phyloP scores from a whole-genome alignment of 1,140 invertebrate genomes.

The Drosophila burlai region DNA sequence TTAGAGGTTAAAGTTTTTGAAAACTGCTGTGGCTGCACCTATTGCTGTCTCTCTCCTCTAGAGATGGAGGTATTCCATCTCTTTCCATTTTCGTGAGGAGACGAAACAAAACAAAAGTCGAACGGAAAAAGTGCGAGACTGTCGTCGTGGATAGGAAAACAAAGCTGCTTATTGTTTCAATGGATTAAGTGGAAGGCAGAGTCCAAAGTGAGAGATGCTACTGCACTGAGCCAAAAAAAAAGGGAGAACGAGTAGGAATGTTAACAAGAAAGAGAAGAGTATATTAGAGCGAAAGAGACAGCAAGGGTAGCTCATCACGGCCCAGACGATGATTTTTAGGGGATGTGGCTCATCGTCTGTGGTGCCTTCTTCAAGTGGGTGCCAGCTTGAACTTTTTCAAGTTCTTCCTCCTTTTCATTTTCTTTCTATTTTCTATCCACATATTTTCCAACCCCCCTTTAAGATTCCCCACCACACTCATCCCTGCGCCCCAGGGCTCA shows the following conservation, averaged over 20 bases:
- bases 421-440: background rate
- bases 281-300: background rate
- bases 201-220: constrained; percentile 24
- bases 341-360: constrained; percentile 36
- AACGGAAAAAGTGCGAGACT: constrained; percentile 45
- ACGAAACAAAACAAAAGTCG: constrained; percentile 40
- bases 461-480: background rate
- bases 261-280: background rate
- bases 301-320: constrained; percentile 18
- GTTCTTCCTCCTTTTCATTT: constrained; percentile 5
- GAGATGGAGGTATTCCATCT: no score
- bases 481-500: background rate
- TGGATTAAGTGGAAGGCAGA: constrained; percentile 55
- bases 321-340: constrained; percentile 32
- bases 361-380: constrained; percentile 55
- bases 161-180: constrained; percentile 68
- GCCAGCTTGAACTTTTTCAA: constrained; percentile 54
- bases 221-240: constrained; percentile 25
- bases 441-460: background rate
- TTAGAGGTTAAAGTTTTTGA: constrained; percentile 18
- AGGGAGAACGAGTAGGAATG: background rate
- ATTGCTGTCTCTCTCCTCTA: background rate
- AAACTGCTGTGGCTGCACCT: constrained; percentile 31
- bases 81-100: constrained; percentile 22
- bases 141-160: constrained; percentile 53